Base-by-base conservation (phyloP, 2,797 vertebrate species). In the Sebastes iracundus region DNA sequence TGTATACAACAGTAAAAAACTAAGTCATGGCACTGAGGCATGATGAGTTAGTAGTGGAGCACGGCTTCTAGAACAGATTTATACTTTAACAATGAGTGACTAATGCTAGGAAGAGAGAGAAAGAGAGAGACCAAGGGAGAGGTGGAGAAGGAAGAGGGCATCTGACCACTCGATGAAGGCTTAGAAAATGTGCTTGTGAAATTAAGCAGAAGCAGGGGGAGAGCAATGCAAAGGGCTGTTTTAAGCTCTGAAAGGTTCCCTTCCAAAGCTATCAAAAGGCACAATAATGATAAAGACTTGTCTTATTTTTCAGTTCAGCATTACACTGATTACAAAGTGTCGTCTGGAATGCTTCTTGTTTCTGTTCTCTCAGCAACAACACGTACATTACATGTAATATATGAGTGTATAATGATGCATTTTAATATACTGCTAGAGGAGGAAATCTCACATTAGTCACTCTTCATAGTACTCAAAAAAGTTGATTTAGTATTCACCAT, bases 1-100 rank as follows among this genome's bases (percentile, higher is more conserved):
- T 65, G 38, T 81, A 16, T 7, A 27, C 16, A 56, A 58, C 64
- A 61, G 27, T 73, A 52, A 67, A 79, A 74, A 79, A 74, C 53
- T 60, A 64, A 38, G 55, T 72, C 30, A 69, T 23, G 59, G 58
- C 62, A 67, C 38, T 30, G 72, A 75, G 63, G 68, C 38, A 77
- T 32, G 67, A 82, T 38, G 58, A 81, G 35, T 52, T 27, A 30
- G 11, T 60, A 80, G 22, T 35, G 25, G 13, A 64, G 76, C 71
- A 60, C 7, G 16, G 72, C 66, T 65, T 71, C 55, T 14, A 55
- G 53, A 77, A 79, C 22, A 60, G 80, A 87, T 67, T 67, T 60
- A 76, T 64, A 73, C 65, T 72, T 81, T 76, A 85, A 86, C 46
- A 42, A 80, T 55, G 83, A 79, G 38, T 80, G 81, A 87, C 56